Evolutionary conservation across 2,888 invertebrate genomes (phyloP).

Genomic region (Eupelmus urozonus): DNA sequence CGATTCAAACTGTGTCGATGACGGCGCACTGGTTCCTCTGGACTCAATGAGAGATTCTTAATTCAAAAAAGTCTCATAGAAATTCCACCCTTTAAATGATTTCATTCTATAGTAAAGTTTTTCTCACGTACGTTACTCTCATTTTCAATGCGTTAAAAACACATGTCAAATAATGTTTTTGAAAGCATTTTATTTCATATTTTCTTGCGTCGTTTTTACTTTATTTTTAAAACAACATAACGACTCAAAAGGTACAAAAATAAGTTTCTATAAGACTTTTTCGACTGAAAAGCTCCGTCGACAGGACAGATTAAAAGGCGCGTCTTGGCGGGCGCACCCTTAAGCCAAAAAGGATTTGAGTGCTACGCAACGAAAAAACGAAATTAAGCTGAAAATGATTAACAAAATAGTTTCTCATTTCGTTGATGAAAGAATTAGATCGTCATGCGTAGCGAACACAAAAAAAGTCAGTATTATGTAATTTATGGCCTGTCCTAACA

Average conservation of each 20-base stretch:
- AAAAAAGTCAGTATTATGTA: constrained; percentile 40
- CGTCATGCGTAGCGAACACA: constrained; percentile 29
- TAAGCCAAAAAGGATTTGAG: constrained; percentile 48
- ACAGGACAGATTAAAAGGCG: constrained; percentile 3
- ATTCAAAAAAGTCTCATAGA: constrained; percentile 49
- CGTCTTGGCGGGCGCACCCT: neutral
- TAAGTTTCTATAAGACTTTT: constrained; percentile 50
- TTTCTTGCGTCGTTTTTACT: too few species aligned
- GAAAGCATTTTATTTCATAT: neutral
- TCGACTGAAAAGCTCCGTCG: constrained; percentile 36
- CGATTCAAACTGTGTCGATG: constrained; percentile 2
- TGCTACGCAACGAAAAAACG: constrained; percentile 53
- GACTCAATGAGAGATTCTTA: constrained; percentile 28
- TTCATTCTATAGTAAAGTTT: neutral
- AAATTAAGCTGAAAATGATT: constrained; percentile 17
- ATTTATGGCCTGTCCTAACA: constrained; percentile 26
- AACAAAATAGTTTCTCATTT: constrained; percentile 33
- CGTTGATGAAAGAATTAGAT: constrained; percentile 4
- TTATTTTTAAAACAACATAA: too few species aligned
- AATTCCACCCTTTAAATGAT: constrained; percentile 10
- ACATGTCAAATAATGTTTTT: too few species aligned
- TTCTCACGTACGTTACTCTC: neutral
- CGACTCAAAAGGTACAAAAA: neutral
- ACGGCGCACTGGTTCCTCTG: constrained; percentile 31
- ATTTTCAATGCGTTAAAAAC: too few species aligned